These are phyloP conservation scores for Schrankia costaestrigalis DNA, from an alignment of 2,888 invertebrate genomes.

Conservation along the genomic window DNA sequence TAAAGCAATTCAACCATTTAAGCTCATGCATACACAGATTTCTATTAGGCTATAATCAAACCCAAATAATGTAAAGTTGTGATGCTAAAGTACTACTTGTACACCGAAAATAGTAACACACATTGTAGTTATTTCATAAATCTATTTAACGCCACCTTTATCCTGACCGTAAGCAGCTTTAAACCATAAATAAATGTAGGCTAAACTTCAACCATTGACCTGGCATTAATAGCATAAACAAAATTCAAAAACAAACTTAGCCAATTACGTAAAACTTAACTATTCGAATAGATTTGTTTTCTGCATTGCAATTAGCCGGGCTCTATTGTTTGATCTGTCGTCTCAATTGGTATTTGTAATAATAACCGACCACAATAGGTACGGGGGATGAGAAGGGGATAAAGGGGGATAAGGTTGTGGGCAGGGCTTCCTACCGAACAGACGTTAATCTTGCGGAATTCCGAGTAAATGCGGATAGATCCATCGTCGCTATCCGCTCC, in stretches of 20 bases:
- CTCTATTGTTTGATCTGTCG: conserved; percentile 34
- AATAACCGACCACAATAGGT: conserved; percentile 37
- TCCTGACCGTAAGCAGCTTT: conserved; percentile 7
- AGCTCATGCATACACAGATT: too few species aligned
- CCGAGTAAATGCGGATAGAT: conserved; percentile 46
- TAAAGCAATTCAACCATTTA: too few species aligned
- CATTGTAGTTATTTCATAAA: too few species aligned
- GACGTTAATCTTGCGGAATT: conserved; percentile 60
- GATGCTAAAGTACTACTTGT: too few species aligned
- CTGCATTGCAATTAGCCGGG: conserved; percentile 26
- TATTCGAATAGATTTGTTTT: conserved; percentile 34
- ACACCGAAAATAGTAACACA: too few species aligned
- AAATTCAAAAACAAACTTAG: conserved; percentile 24
- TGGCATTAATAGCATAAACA: conserved; percentile 29
- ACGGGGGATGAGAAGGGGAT: conserved; percentile 3
- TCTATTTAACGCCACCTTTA: conserved; percentile 3
- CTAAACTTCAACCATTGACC: conserved; percentile 15
- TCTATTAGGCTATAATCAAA: too few species aligned
- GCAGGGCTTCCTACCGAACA: conserved; percentile 32
- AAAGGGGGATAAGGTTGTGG: conserved; percentile 10
- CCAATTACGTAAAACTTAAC: conserved; percentile 27
- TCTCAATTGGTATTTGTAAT: conserved; percentile 49
- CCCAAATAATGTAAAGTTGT: too few species aligned
- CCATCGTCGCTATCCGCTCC: conserved; percentile 36
- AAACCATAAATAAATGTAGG: conserved; percentile 13